phyloP scores from a whole-genome alignment of 1,140 invertebrate species.

The Periplaneta americana region DNA sequence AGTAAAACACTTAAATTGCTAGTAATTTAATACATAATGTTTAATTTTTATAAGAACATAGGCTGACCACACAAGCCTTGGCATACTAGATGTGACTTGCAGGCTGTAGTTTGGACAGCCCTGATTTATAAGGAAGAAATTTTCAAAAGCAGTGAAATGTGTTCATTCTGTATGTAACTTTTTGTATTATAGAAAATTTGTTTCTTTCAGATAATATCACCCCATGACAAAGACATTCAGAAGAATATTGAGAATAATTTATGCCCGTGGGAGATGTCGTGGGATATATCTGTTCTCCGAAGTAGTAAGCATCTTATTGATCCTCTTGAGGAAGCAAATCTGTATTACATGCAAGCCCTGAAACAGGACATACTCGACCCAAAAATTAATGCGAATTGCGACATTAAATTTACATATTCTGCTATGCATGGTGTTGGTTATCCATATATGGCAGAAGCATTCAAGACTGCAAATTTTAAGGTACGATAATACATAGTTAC shows the following conservation, averaged over 20 bases:
- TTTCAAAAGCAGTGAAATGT: too few relatives aligned
- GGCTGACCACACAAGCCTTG: too few relatives aligned
- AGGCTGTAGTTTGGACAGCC: too few relatives aligned
- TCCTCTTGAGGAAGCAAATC: conserved; percentile 52
- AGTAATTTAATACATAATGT: too few relatives aligned
- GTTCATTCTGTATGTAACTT: too few relatives aligned
- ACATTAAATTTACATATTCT: conserved; percentile 80
- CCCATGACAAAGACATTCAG: conserved; percentile 87
- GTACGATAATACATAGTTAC: conserved; percentile 34
- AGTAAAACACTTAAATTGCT: too few relatives aligned
- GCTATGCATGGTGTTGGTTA: conserved; percentile 98
- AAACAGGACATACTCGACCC: conserved; percentile 31
- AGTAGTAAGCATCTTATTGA: conserved; percentile 44
- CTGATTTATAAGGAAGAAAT: too few relatives aligned
- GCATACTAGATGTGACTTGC: too few relatives aligned
- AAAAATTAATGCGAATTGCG: conserved; percentile 52
- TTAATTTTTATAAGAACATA: too few relatives aligned
- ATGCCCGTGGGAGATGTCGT: conserved; percentile 59
- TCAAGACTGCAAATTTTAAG: conserved; percentile 69
- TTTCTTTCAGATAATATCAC: conserved; percentile 73
- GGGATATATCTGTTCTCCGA: conserved; percentile 45
- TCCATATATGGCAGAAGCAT: conserved; percentile 68
- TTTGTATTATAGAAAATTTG: too few relatives aligned
- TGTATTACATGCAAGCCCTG: not conserved
- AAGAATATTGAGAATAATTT: conserved; percentile 72